These are phyloP conservation scores for Bacillus rossius DNA, from an alignment of 1,140 invertebrate species.

Conservation along the genomic window DNA sequence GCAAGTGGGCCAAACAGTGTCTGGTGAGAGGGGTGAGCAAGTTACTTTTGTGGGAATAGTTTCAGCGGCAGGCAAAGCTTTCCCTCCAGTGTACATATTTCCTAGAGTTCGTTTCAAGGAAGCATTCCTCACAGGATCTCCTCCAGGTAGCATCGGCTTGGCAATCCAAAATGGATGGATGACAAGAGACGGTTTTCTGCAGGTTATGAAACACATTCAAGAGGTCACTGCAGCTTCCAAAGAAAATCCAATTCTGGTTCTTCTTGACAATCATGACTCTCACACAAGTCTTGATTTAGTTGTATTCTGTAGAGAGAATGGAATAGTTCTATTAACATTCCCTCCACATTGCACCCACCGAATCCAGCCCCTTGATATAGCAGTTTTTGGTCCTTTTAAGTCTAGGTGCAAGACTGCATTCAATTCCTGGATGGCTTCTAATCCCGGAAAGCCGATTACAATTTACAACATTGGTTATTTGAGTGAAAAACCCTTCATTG, in stretches of 20 bases:
- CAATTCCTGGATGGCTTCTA: conserved; percentile 24
- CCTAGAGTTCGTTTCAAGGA: conserved; percentile 31
- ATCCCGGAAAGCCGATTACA: conserved; percentile 29
- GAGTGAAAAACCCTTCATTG: conserved; percentile 21
- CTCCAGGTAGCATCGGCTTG: conserved; percentile 21
- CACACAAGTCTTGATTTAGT: conserved; percentile 8
- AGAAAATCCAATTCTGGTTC: conserved; percentile 19
- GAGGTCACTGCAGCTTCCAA: conserved; percentile 22
- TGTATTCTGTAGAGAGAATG: conserved; percentile 25
- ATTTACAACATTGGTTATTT: conserved; percentile 34
- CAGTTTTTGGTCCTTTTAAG: conserved; percentile 38
- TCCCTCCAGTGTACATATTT: conserved; percentile 36
- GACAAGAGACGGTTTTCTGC: conserved; percentile 39
- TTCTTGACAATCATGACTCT: conserved; percentile 28
- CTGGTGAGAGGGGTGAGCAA: conserved; percentile 36
- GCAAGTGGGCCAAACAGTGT: conserved; percentile 37
- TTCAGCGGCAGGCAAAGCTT: conserved; percentile 31
- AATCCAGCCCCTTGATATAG: conserved; percentile 39
- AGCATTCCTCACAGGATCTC: conserved; percentile 30
- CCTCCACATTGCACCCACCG: conserved; percentile 33
- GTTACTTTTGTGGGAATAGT: conserved; percentile 34
- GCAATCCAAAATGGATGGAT: conserved; percentile 39
- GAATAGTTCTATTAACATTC: conserved; percentile 31
- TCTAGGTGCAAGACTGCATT: conserved; percentile 41
- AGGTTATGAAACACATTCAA: conserved; percentile 42